These are phyloP conservation scores for Cercocebus atys DNA, from an alignment of 2,113 vertebrate species.

Conservation along the genomic window DNA sequence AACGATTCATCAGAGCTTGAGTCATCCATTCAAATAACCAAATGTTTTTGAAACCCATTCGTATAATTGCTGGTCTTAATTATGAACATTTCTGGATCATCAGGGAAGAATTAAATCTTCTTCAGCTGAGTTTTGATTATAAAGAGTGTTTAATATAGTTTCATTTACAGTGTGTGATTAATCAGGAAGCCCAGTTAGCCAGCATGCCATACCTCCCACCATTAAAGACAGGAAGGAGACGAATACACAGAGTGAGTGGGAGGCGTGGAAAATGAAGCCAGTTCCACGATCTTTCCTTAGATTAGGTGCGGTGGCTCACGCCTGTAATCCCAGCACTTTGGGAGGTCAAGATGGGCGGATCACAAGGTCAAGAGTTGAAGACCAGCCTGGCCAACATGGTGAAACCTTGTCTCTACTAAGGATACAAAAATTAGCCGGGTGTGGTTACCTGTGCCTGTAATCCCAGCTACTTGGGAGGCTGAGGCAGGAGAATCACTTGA, in stretches of 20 bases:
- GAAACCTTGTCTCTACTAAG: too few species aligned
- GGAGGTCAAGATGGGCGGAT: too few species aligned
- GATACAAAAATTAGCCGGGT: too few species aligned
- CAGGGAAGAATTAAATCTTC: slow-evolving; percentile 12
- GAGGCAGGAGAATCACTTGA: too few species aligned
- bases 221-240: not conserved
- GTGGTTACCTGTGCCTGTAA: too few species aligned
- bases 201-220: fast-evolving
- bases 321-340: too few species aligned
- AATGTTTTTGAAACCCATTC: not conserved
- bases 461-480: too few species aligned
- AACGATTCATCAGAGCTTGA: not conserved
- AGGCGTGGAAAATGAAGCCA: not conserved
- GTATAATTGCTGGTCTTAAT: not conserved
- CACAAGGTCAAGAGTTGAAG: too few species aligned
- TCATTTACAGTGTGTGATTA: not conserved
- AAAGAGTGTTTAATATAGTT: not conserved
- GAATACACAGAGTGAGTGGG: not conserved
- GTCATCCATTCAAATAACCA: slow-evolving; percentile 1
- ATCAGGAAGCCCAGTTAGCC: not conserved
- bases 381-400: too few species aligned
- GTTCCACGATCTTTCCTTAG: not conserved
- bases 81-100: not conserved
- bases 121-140: slow-evolving; percentile 12
- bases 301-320: not conserved